Percentiles rank a stretch among this genome's conserved stretches.
phyloP scores from a whole-genome alignment of 2,797 vertebrate genomes.

The Ceryle rudis region DNA sequence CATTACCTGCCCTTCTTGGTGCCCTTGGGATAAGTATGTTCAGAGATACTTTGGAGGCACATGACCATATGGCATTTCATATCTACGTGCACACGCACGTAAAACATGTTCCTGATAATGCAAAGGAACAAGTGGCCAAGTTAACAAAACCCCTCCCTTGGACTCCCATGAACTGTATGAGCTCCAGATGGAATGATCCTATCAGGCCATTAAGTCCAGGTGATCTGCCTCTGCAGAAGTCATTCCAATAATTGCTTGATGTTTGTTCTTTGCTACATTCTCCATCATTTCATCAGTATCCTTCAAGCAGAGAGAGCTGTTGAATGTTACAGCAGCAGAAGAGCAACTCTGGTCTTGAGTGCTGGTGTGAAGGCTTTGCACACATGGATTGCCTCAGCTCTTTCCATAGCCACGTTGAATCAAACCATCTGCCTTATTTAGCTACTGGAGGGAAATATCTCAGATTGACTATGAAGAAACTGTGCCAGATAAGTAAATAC shows the following conservation, averaged over 20 bases:
- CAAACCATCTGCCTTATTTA: background rate
- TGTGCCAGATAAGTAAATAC: background rate
- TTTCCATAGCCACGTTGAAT: background rate
- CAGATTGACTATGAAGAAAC: background rate
- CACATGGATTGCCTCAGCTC: background rate
- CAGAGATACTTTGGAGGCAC: background rate
- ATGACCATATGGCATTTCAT: background rate
- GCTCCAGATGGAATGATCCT: background rate
- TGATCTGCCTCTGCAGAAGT: background rate
- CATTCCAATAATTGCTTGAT: background rate
- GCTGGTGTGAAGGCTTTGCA: background rate
- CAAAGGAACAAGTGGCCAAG: background rate
- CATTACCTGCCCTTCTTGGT: background rate
- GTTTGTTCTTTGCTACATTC: background rate
- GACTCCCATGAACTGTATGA: accelerated
- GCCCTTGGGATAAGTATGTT: background rate
- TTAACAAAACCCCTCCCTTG: background rate
- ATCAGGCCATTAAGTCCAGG: background rate
- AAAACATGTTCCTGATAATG: background rate
- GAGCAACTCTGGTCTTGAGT: background rate
- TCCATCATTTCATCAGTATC: background rate
- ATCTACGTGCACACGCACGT: background rate
- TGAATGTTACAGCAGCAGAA: background rate
- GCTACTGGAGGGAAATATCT: slow-evolving; percentile 1
- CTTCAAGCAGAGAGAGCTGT: background rate